These are phyloP conservation scores for Antennarius striatus DNA, from an alignment of 2,113 vertebrate genomes.

Conservation along the genomic window DNA sequence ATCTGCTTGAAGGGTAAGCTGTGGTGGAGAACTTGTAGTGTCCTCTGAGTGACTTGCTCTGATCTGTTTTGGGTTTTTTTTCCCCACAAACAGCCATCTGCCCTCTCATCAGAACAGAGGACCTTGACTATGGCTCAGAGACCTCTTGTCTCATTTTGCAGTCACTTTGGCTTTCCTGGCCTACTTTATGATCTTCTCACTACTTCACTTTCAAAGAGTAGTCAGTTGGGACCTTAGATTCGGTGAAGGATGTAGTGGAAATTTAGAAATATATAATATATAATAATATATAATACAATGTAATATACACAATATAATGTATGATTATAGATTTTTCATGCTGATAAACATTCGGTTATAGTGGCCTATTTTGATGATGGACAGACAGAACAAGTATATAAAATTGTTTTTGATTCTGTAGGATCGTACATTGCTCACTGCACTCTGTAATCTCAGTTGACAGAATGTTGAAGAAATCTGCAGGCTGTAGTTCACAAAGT, in stretches of 20 bases:
- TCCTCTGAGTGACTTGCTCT: slow-evolving; percentile 42
- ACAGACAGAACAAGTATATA: too few species aligned
- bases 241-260: neutral
- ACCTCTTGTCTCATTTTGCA: slow-evolving; percentile 69
- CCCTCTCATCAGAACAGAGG: slow-evolving; percentile 64
- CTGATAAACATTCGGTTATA: too few species aligned
- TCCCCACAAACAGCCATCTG: slow-evolving; percentile 69
- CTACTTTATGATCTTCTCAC: slow-evolving; percentile 49
- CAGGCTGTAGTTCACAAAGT: neutral
- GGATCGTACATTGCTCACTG: neutral
- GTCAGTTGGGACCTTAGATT: slow-evolving; percentile 32
- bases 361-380: too few species aligned
- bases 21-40: slow-evolving; percentile 32
- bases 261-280: neutral
- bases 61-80: slow-evolving; percentile 64
- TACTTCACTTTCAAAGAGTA: slow-evolving; percentile 64
- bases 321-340: neutral
- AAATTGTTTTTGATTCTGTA: neutral
- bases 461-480: too few species aligned
- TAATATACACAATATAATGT: slow-evolving; percentile 7
- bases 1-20: slow-evolving; percentile 33
- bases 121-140: slow-evolving; percentile 66
- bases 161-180: slow-evolving; percentile 60
- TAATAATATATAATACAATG: too few species aligned
- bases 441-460: too few species aligned